A percentile compares a stretch with the other conserved stretches of the same genome.
These are phyloP conservation scores for Atta colombica DNA, from an alignment of 1,140 invertebrate species.

Conservation along the genomic window DNA sequence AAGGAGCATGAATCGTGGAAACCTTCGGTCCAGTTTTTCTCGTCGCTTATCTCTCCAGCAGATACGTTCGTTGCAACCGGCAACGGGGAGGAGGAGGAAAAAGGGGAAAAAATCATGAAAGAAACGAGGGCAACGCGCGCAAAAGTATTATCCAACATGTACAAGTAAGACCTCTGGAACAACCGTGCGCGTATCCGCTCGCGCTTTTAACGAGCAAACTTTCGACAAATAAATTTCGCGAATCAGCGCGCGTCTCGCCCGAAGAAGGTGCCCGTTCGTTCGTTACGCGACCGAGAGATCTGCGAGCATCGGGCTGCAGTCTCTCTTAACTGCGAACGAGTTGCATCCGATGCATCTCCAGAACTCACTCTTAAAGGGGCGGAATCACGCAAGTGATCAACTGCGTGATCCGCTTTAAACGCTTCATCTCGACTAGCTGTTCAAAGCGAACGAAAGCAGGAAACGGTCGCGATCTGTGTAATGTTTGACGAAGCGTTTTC, in stretches of 20 bases:
- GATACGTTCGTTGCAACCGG: constrained; percentile 54
- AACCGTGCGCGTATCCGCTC: neutral
- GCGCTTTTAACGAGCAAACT: constrained; percentile 76
- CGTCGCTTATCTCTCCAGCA: constrained; percentile 55
- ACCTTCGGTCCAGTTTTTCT: constrained; percentile 53
- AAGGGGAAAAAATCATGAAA: constrained; percentile 13
- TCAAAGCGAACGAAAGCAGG: neutral
- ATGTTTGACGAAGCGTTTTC: neutral
- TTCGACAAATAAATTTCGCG: constrained; percentile 75
- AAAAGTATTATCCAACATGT: constrained; percentile 30
- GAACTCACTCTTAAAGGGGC: neutral
- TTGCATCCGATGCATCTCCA: constrained; percentile 16
- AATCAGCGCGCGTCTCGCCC: constrained; percentile 66
- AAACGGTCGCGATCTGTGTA: neutral
- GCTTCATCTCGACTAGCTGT: neutral
- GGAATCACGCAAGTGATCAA: neutral
- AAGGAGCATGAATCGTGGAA: constrained; percentile 43
- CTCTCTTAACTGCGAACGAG: constrained; percentile 1
- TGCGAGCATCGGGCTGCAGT: neutral
- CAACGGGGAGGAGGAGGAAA: neutral
- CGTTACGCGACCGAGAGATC: constrained; percentile 24
- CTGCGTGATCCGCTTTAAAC: neutral
- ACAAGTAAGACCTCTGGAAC: constrained; percentile 18
- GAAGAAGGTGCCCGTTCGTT: constrained; percentile 33
- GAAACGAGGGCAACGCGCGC: neutral